Evolutionary conservation across 2,797 vertebrate species (phyloP), one percentile per base, ranked within the genome.

Genomic region (Chloroceryle amazona): DNA sequence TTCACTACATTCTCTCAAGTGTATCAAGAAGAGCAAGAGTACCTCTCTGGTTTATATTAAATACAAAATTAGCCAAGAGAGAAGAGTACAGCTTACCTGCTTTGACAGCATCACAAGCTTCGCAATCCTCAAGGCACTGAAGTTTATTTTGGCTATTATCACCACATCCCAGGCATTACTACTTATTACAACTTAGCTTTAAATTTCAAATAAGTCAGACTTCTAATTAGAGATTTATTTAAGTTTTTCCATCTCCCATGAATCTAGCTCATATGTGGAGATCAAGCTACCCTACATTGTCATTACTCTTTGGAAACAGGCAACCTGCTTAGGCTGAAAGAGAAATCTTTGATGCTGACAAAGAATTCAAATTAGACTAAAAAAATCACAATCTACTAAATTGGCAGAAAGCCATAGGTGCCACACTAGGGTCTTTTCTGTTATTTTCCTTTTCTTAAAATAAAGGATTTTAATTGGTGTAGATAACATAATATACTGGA

Each of bases 181-280:
- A 29, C 54, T 79, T 46, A 19, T 1, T 62, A 42, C 23, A 78
- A 44, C 44, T 67, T 52, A 8, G 4, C n/a, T 31, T 86, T 41
- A 52, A 29, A 16, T 57, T 84, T 72, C 33, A 65, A 51, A 11
- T 11, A 42, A 60, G 15, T 35, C 70, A 78, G n/a, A 46, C 37
- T 89, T 19, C 25, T 37, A 57, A 83, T 79, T 55, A 68, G 72
- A 57, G 17, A 72, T 18, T 29, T 11, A 39, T 18, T 29, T 11
- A 39, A 22, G n/a, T 9, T 73, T 41, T 58, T 73, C 62, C 51
- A 61, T 33, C 73, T 55, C 70, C 31, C 58, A 55, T 37, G 52
- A 70, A 49, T 5, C 3, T 7, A 67, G 55, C 33, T 15, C 41
- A 10, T 11, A 52, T 1, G 1, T 0, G 5, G 28, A 79, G 37